A percentile compares a stretch with the other conserved stretches of the same genome.
Evolutionary conservation across 2,888 invertebrate species (phyloP).

Genomic region (Neoaliturus tenellus): DNA sequence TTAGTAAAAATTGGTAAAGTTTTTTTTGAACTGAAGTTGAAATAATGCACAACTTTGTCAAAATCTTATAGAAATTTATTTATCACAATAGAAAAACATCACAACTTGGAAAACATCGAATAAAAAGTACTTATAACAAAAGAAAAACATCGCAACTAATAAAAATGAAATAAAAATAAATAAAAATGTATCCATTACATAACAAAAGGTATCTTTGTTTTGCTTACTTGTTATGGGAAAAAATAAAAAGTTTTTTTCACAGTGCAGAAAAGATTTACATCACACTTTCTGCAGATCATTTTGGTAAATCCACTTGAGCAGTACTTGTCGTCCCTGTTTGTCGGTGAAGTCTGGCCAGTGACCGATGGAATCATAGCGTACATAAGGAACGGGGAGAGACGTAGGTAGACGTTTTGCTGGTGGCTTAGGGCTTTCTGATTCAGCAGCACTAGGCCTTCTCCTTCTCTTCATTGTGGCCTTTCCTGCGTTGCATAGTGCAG

Average conservation of each 20-base stretch:
- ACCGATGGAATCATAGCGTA: slow-evolving; percentile 1
- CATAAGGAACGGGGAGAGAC: neutral
- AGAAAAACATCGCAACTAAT: neutral
- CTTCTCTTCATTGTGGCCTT: neutral
- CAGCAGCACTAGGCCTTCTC: neutral
- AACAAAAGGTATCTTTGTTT: neutral
- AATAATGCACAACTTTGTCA: neutral
- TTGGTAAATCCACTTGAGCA: neutral
- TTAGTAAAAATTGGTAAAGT: no score
- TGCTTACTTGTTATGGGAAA: neutral
- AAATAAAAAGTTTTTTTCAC: neutral
- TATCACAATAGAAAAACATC: neutral
- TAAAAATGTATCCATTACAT: neutral
- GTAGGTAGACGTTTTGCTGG: neutral
- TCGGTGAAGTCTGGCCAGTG: neutral
- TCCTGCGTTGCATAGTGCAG: slow-evolving; percentile 6
- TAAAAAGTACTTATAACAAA: neutral
- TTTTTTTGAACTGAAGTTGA: neutral
- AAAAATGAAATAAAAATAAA: neutral
- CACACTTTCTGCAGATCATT: neutral
- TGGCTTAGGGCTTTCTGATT: slow-evolving; percentile 14
- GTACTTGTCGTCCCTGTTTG: neutral
- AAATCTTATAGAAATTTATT: neutral
- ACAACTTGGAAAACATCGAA: no score
- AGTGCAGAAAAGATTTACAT: neutral